Evolutionary conservation across 2,113 vertebrate genomes (phyloP).

Genomic region (Tylochromis polylepis): DNA sequence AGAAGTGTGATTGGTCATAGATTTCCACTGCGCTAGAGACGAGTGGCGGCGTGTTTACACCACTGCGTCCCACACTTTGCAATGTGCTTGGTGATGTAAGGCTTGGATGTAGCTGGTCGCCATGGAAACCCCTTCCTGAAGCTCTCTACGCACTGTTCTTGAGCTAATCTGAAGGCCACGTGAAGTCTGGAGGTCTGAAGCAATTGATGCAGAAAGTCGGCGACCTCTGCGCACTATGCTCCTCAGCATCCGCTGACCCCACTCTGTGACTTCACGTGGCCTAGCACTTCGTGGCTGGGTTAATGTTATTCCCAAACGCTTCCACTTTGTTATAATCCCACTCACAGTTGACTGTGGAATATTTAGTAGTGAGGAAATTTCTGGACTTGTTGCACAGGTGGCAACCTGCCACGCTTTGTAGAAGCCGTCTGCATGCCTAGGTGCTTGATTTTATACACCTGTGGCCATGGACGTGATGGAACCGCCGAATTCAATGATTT

Average conservation of each 20-base stretch:
- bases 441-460: background rate
- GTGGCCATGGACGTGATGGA: background rate
- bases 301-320: background rate
- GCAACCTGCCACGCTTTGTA: background rate
- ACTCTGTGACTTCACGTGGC: background rate
- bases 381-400: background rate
- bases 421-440: background rate
- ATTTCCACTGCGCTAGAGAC: background rate
- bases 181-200: background rate
- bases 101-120: background rate
- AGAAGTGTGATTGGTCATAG: background rate
- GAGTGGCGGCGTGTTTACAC: background rate
- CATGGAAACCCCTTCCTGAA: background rate
- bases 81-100: background rate
- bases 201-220: background rate
- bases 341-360: background rate
- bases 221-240: background rate
- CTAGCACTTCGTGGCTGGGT: background rate
- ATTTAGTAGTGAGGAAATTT: background rate
- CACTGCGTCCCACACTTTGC: background rate
- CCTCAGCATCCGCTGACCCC: background rate
- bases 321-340: background rate
- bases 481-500: background rate
- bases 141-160: background rate
- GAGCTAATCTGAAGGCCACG: background rate